Conservation (phyloP, 92 coral and sea anemone species). For the Zoanthus solanderi region DNA sequence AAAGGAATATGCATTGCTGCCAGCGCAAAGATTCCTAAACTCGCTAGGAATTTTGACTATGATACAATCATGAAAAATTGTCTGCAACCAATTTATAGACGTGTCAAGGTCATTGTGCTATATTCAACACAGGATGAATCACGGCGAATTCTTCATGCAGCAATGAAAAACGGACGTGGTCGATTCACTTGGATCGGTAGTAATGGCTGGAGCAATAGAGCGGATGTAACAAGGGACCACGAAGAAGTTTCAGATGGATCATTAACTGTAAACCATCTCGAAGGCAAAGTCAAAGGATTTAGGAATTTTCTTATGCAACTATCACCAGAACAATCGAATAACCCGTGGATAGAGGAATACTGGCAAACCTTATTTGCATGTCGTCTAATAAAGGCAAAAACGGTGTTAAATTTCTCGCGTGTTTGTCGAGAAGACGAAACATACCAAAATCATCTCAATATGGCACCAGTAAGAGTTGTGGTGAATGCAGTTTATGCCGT, state of each 20-base stretch:
- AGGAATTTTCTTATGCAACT: slow-evolving; percentile 63
- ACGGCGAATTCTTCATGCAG: slow-evolving; percentile 81
- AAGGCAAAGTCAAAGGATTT: slow-evolving; percentile 82
- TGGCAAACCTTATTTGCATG: slow-evolving; percentile 81
- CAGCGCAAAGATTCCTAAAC: slow-evolving; percentile 55
- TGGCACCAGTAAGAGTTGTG: slow-evolving; percentile 90
- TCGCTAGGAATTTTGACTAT: slow-evolving; percentile 59
- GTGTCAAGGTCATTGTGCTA: slow-evolving; percentile 72
- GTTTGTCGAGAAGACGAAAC: slow-evolving; percentile 63
- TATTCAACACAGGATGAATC: slow-evolving; percentile 86
- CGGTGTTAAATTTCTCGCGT: slow-evolving; percentile 46
- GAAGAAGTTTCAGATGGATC: slow-evolving; percentile 92
- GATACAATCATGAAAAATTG: slow-evolving; percentile 31
- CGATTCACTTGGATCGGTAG: slow-evolving; percentile 92
- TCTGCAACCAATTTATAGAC: slow-evolving; percentile 14
- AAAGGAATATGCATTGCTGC: slow-evolving; percentile 77
- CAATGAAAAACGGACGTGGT: slow-evolving; percentile 61
- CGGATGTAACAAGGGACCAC: slow-evolving; percentile 82
- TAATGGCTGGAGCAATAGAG: slow-evolving; percentile 94
- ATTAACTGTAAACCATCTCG: slow-evolving; percentile 83
- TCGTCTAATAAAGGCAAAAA: slow-evolving; percentile 58
- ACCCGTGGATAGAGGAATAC: slow-evolving; percentile 93
- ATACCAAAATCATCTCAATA: slow-evolving; percentile 59
- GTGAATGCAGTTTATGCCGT: slow-evolving; percentile 92
- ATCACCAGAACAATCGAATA: slow-evolving; percentile 54